Evolutionary conservation across 2,113 vertebrate species (phyloP), one percentile per base, ranked within the genome.

Genomic region (Cyprinodon brontotheroides): DNA sequence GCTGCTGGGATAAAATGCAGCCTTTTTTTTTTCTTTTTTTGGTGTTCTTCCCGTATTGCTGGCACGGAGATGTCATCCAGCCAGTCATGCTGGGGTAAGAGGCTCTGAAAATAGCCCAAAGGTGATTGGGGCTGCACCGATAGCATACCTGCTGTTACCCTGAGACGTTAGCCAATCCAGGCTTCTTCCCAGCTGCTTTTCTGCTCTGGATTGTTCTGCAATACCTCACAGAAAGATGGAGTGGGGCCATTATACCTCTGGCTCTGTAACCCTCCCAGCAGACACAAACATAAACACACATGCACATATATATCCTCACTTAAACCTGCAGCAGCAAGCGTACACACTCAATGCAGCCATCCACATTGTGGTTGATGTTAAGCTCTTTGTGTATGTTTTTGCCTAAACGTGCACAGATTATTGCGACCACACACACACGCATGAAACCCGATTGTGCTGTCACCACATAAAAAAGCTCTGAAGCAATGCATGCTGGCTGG

Each of bases 201-300:
- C 40, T 73, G 62, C 81, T 85, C 78, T 57, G 81, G 72, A 83
- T 87, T 87, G 81, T 80, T 84, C 81, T 82, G 86, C 76, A 84
- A 83, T 83, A 84, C 81, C 85, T 89, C 90, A 86, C 84, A 76
- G 81, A 82, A 87, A 91, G 88, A 90, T 92, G 84, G 87, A 89
- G 84, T 76, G 67, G 68, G 81, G 84, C 85, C 77, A 89, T 90
- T 89, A 86, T 72, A 90, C 82, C 81, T 78, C 84, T 81, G 84
- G 86, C 83, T 82, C 82, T 72, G 53, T 64, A 78, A 72, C 72
- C 11, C 70, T 90, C 90, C 84, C 88, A 65, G 74, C 57, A 87
- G 83, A 86, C 83, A 69, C 81, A 68, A 77, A 75, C 53, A 78
- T 53, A 73, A 66, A 67, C 79, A 72, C 61, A 77, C 48, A 72